Evolutionary conservation across 2,888 invertebrate genomes (phyloP), one percentile per base, ranked within the genome.

Genomic region (Drosophila kanekoi): DNA sequence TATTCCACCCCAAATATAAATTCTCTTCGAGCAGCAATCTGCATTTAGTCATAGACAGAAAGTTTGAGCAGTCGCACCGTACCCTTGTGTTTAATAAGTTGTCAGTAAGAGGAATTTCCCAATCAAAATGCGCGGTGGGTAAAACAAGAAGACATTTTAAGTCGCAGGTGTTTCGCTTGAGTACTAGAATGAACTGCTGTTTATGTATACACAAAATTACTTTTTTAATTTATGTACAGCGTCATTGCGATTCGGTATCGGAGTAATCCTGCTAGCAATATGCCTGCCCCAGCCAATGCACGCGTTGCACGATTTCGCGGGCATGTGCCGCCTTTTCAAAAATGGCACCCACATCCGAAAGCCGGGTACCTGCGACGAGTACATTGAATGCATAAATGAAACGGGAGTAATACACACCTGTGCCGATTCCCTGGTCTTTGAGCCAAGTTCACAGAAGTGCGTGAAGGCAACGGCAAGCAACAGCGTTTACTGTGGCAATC

Each of bases 351-450:
- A 72, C 9, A 44, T 92, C 9, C 86, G 87, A 0, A 77, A 88
- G 23, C 91, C 91, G 0, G 91, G 82, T 6, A 78, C 88, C 6
- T 91, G 91, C 51, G 47, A 81, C 18, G 70, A 90, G 47, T 91
- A 89, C 61, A 89, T 91, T 14, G 61, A 68, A 10, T 91, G 91
- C 52, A 20, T 18, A 3, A 65, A 72, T 10, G 66, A 59, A 3
- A 45, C 58, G 2, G 85, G 86, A 3, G 52, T 37, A 6, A 5
- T 79, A 0, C 51, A 59, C 2, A 51, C 47, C 9, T 91, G 91
- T 20, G 48, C 35, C 1, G 43, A 56, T 3, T 14, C 41, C 4
- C 33, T 71, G 38, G 58, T 75, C 1, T 89, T 77, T 40, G 79
- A 88, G 61, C 70, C 79, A n/a, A 72, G 52, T 33, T 41, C 53